phyloP scores from a whole-genome alignment of 2,797 vertebrate species.

The Sandelia bainsii region DNA sequence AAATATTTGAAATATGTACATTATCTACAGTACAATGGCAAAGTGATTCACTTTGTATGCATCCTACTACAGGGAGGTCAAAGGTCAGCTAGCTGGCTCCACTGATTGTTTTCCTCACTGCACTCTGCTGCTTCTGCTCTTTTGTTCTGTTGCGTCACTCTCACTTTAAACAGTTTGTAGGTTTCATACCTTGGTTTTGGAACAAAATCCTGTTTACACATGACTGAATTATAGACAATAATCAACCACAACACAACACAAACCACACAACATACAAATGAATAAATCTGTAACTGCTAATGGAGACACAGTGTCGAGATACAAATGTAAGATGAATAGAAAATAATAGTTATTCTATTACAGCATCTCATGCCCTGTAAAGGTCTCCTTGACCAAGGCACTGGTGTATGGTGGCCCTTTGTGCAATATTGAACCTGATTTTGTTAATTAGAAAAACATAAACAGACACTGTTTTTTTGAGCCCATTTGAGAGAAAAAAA shows the following conservation, averaged over 20 bases:
- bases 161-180: slow-evolving; percentile 20
- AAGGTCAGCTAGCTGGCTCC: slow-evolving; percentile 29
- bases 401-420: too few relatives aligned
- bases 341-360: too few relatives aligned
- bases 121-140: slow-evolving; percentile 12
- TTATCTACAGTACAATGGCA: background rate
- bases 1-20: background rate
- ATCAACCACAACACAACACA: slow-evolving; percentile 11
- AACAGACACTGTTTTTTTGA: too few relatives aligned
- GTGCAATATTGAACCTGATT: too few relatives aligned
- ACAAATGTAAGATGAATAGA: background rate
- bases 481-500: too few relatives aligned
- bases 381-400: too few relatives aligned
- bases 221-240: slow-evolving; percentile 10
- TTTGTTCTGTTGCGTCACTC: background rate
- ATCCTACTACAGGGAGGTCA: slow-evolving; percentile 9
- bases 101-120: background rate
- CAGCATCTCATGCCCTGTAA: too few relatives aligned
- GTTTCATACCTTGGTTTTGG: slow-evolving; percentile 9
- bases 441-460: too few relatives aligned
- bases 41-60: background rate
- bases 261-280: background rate
- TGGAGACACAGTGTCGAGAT: background rate
- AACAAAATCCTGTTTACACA: slow-evolving; percentile 19
- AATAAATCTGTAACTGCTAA: slow-evolving; percentile 2